These are phyloP conservation scores for Drosophila ironensis DNA, from an alignment of 1,140 invertebrate genomes.

Conservation along the genomic window DNA sequence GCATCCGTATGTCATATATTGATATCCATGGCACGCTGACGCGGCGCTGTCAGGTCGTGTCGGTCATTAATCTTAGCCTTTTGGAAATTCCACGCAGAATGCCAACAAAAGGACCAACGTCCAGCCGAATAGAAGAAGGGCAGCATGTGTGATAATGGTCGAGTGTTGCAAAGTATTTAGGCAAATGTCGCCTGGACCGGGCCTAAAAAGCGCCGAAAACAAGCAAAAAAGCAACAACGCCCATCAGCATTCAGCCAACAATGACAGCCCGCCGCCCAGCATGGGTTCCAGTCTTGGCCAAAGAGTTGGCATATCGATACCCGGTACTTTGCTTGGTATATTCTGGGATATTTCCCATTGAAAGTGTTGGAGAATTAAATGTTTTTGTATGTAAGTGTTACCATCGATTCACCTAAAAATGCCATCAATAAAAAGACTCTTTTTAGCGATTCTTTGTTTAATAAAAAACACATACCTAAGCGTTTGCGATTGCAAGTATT, in stretches of 20 bases:
- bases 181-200: constrained; percentile 26
- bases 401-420: too few species aligned
- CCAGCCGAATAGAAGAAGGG: background rate
- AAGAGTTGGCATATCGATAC: too few species aligned
- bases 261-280: background rate
- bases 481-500: too few species aligned
- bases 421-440: too few species aligned
- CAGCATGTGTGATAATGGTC: constrained; percentile 38
- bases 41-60: constrained; percentile 28
- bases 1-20: constrained; percentile 7
- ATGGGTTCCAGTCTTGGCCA: too few species aligned
- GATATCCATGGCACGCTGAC: constrained; percentile 37
- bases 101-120: constrained; percentile 17
- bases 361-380: too few species aligned
- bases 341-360: too few species aligned
- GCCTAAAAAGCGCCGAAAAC: constrained; percentile 17
- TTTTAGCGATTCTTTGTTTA: too few species aligned
- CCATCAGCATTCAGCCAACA: background rate
- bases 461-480: too few species aligned
- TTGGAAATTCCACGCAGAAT: constrained; percentile 24
- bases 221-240: background rate
- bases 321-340: too few species aligned
- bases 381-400: too few species aligned
- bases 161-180: constrained; percentile 31
- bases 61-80: constrained; percentile 44